phyloP scores from a whole-genome alignment of 2,113 vertebrate genomes.

The Cygnus buccinator region DNA sequence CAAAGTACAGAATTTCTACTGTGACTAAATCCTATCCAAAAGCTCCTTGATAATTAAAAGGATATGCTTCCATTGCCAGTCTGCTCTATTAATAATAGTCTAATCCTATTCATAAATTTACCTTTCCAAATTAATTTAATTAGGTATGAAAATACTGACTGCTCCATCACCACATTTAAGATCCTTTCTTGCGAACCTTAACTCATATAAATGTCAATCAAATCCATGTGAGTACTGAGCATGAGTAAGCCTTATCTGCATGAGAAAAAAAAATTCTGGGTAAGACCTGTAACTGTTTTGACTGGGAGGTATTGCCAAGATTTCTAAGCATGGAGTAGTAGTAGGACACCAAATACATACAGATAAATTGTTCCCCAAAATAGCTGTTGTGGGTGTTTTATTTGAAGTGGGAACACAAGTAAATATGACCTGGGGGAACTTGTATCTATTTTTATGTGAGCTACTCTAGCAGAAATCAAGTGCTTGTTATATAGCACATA shows the following conservation, averaged over 20 bases:
- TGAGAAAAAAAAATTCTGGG: not conserved
- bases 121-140: slow-evolving; percentile 20
- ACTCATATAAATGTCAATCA: not conserved
- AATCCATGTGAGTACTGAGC: not conserved
- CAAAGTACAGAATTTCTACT: not conserved
- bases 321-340: not conserved
- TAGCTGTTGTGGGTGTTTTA: slow-evolving; percentile 43
- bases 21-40: not conserved
- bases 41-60: not conserved
- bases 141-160: not conserved
- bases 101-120: slow-evolving; percentile 25
- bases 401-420: slow-evolving; percentile 37
- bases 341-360: not conserved
- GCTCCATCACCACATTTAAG: not conserved
- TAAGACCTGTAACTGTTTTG: not conserved
- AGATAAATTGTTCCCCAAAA: slow-evolving; percentile 52
- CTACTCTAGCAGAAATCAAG: slow-evolving; percentile 17
- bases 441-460: slow-evolving; percentile 7
- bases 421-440: slow-evolving; percentile 48
- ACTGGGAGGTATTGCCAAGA: slow-evolving; percentile 13
- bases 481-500: not conserved
- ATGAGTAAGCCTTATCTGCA: not conserved
- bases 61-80: not conserved
- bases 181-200: not conserved
- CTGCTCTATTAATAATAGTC: not conserved